Conservation (phyloP, 2,113 vertebrate species). For the Lepus americanus region DNA sequence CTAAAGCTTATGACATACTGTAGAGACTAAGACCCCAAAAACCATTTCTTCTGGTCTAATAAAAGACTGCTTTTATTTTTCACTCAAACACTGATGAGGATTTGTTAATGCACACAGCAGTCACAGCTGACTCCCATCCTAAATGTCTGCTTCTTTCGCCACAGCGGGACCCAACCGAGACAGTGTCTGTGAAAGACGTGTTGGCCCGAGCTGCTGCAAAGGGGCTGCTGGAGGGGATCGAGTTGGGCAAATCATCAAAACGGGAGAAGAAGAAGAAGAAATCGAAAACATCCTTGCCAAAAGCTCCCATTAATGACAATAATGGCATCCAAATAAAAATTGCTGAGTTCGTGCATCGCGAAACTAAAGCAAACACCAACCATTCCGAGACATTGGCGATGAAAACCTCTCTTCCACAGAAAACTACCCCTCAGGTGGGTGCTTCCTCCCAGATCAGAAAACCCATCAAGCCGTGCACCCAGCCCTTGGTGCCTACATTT, state of each 20-base stretch:
- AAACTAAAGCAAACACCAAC: conserved; percentile 8
- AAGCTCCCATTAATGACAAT: conserved; percentile 55
- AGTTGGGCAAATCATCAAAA: conserved; percentile 82
- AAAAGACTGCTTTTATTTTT: background rate
- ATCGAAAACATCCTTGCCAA: conserved; percentile 53
- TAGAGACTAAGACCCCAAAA: conserved; percentile 11
- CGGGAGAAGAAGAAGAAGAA: conserved; percentile 84
- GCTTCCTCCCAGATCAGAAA: conserved; percentile 7
- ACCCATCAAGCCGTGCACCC: accelerated
- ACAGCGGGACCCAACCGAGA: conserved; percentile 87
- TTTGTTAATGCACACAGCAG: background rate
- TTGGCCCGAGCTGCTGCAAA: conserved; percentile 89
- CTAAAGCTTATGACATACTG: background rate
- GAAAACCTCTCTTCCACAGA: conserved; percentile 49
- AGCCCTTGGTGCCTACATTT: background rate
- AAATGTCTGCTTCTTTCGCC: conserved; percentile 70
- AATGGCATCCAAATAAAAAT: conserved; percentile 74
- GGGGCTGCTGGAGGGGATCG: conserved; percentile 87
- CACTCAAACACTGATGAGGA: background rate
- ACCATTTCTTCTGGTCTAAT: background rate
- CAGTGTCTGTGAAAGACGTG: conserved; percentile 85
- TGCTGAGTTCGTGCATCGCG: conserved; percentile 79
- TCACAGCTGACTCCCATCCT: background rate
- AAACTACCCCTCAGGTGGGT: accelerated
- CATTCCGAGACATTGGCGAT: background rate